These are phyloP conservation scores for Sinocyclocheilus anshuiensis DNA, from an alignment of 2,113 vertebrate species.

Conservation along the genomic window DNA sequence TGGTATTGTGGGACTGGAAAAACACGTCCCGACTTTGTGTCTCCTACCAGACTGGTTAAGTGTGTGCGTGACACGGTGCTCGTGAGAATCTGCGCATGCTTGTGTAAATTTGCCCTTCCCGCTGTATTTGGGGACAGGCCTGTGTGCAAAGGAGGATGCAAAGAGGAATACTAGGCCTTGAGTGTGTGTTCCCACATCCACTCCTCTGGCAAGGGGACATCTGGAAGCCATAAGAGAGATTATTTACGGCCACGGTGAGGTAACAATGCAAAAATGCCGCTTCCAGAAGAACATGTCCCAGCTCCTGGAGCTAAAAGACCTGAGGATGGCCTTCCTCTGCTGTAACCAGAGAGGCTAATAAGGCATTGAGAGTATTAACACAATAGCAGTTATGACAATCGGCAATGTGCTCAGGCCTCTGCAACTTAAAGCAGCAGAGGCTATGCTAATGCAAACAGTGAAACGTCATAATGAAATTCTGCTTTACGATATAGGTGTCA, in stretches of 20 bases:
- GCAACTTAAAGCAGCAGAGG: neutral
- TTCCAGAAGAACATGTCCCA: slow-evolving; percentile 56
- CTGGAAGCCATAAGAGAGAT: slow-evolving; percentile 78
- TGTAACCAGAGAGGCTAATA: slow-evolving; percentile 22
- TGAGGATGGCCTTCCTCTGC: slow-evolving; percentile 48
- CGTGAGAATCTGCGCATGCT: slow-evolving; percentile 9
- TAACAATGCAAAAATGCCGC: slow-evolving; percentile 77
- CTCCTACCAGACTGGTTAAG: slow-evolving; percentile 64
- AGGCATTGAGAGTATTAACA: neutral
- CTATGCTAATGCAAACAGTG: neutral
- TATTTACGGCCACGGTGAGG: slow-evolving; percentile 76
- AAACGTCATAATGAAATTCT: neutral
- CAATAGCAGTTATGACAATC: neutral
- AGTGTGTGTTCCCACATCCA: slow-evolving; percentile 26
- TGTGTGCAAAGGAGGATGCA: slow-evolving; percentile 23
- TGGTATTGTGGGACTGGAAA: slow-evolving; percentile 44
- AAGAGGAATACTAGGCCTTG: slow-evolving; percentile 13
- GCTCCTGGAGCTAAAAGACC: slow-evolving; percentile 46
- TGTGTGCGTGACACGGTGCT: slow-evolving; percentile 35
- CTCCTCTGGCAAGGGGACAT: slow-evolving; percentile 65
- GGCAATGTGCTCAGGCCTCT: neutral
- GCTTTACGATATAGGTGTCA: neutral
- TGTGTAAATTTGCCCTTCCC: slow-evolving; percentile 34
- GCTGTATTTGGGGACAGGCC: slow-evolving; percentile 21
- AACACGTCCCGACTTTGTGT: slow-evolving; percentile 44